A percentile compares a stretch with the other conserved stretches of the same genome.
These are phyloP conservation scores for Lasiommata megera DNA, from an alignment of 2,888 invertebrate species.

Conservation along the genomic window DNA sequence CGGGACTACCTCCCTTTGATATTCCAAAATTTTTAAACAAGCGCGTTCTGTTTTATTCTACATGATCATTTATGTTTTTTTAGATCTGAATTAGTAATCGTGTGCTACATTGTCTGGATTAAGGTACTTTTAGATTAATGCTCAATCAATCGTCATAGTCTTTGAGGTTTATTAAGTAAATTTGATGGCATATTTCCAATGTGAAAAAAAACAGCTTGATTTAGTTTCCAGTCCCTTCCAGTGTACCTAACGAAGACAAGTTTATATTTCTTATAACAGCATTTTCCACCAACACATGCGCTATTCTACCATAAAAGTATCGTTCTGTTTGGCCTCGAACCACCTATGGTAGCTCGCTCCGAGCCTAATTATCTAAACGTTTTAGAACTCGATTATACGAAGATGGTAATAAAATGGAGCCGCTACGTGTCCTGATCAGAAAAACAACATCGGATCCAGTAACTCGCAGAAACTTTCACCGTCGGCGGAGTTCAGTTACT, in stretches of 20 bases:
- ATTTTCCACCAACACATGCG: constrained; percentile 69
- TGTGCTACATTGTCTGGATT: no score
- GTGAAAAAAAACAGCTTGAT: background rate
- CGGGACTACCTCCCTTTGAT: no score
- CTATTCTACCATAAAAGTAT: constrained; percentile 62
- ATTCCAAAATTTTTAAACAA: no score
- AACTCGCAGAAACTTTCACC: constrained; percentile 33
- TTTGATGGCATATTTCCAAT: no score
- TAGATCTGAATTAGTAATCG: no score
- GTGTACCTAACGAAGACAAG: background rate
- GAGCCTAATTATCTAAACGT: constrained; percentile 68
- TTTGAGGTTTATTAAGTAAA: no score
- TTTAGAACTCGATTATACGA: constrained; percentile 60
- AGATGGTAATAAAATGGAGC: constrained; percentile 45
- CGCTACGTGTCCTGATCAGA: constrained; percentile 33
- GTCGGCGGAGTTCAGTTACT: no score
- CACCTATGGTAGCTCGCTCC: constrained; percentile 65
- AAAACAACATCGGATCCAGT: constrained; percentile 27
- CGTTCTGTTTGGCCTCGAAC: constrained; percentile 66
- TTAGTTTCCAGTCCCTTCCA: background rate
- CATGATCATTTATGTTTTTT: no score
- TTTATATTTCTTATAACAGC: constrained; percentile 53
- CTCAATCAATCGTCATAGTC: no score
- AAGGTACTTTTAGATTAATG: no score
- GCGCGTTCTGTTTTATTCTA: no score